Evolutionary conservation across 2,888 invertebrate genomes (phyloP).

Genomic region (Crematogaster levior): DNA sequence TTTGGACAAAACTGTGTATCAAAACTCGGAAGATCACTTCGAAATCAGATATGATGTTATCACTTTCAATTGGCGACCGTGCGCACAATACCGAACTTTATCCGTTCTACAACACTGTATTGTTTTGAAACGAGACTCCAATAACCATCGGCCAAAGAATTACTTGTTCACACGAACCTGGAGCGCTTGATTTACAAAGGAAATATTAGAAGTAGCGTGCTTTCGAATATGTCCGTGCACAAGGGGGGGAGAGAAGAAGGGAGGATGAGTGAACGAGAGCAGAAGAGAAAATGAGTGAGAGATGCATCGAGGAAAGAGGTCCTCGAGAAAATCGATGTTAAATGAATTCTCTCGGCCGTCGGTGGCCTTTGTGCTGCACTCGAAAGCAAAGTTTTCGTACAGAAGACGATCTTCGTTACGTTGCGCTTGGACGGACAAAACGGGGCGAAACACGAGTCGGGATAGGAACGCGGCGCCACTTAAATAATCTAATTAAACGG

Average conservation of each 20-base stretch:
- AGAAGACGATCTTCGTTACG: conserved; percentile 12
- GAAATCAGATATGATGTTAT: conserved; percentile 7
- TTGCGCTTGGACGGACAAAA: neutral
- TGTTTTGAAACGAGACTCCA: conserved; percentile 45
- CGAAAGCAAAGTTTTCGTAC: conserved; percentile 52
- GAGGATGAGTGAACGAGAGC: too few relatives aligned
- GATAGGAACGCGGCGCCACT: conserved; percentile 10
- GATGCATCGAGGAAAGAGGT: conserved; percentile 38
- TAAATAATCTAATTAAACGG: conserved; percentile 56
- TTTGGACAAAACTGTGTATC: neutral
- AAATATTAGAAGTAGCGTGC: conserved; percentile 41
- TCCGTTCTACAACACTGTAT: conserved; percentile 15
- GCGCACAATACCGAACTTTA: neutral
- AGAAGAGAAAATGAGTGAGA: neutral
- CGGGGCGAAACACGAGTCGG: neutral
- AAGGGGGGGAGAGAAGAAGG: too few relatives aligned
- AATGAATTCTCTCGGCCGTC: conserved; percentile 57
- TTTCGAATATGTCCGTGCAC: conserved; percentile 9
- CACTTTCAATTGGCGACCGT: neutral
- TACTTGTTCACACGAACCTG: conserved; percentile 29
- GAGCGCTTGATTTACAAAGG: conserved; percentile 44
- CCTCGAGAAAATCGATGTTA: conserved; percentile 58
- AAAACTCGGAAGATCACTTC: neutral
- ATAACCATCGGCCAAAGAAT: conserved; percentile 40
- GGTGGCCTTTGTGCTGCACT: conserved; percentile 48